Percentiles rank a stretch among this genome's conserved stretches.
phyloP scores from a whole-genome alignment of 2,113 vertebrate species.

The Pandion haliaetus region DNA sequence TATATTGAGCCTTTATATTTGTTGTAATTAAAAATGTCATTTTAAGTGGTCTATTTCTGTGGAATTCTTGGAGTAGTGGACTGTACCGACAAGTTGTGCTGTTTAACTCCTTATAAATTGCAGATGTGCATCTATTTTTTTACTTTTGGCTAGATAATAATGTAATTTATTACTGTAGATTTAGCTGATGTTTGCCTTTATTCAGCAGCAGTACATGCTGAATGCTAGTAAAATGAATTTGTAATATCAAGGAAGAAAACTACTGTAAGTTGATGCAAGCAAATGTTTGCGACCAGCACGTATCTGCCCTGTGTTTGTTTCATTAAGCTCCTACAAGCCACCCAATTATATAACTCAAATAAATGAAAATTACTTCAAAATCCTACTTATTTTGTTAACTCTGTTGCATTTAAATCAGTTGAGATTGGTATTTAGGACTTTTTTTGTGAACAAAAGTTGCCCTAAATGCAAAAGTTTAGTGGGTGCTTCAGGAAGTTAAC shows the following conservation, averaged over 20 bases:
- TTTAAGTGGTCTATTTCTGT: neutral
- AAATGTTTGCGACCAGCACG: constrained; percentile 13
- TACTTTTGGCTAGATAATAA: neutral
- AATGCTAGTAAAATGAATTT: constrained; percentile 28
- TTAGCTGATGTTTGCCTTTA: constrained; percentile 49
- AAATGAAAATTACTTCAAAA: constrained; percentile 73
- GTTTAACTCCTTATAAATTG: neutral
- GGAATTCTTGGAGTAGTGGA: neutral
- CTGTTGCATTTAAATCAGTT: constrained; percentile 66
- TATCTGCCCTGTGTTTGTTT: constrained; percentile 70
- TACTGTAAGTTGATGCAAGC: neutral
- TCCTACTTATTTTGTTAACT: constrained; percentile 56
- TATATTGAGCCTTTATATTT: neutral
- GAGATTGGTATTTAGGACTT: constrained; percentile 4
- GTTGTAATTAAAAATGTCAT: constrained; percentile 17
- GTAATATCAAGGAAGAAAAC: neutral
- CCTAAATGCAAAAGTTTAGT: neutral
- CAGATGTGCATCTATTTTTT: neutral
- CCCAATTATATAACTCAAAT: constrained; percentile 77
- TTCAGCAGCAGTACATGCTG: neutral
- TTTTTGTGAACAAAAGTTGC: neutral
- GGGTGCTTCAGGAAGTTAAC: neutral
- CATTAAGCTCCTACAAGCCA: constrained; percentile 72
- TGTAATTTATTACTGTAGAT: constrained; percentile 26
- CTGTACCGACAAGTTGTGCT: neutral